Evolutionary conservation across 2,888 invertebrate genomes (phyloP).

Genomic region (Dasypolia templi): DNA sequence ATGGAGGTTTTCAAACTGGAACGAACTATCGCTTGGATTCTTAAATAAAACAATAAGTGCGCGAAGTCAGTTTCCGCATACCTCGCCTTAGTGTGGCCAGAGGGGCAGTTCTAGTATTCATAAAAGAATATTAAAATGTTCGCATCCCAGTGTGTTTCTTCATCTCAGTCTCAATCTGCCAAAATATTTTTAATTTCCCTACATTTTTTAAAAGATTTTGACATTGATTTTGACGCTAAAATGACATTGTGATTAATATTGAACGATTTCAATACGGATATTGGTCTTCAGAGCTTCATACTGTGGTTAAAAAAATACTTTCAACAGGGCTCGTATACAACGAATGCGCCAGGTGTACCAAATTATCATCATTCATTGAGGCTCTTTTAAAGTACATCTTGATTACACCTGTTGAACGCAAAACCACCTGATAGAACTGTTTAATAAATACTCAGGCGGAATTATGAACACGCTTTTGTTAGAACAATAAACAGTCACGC

Average conservation of each 20-base stretch:
- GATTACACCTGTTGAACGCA: constrained; percentile 43
- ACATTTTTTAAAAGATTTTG: too few species aligned
- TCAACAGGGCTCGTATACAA: neutral
- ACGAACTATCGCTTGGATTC: too few species aligned
- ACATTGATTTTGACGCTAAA: too few species aligned
- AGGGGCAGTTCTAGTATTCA: too few species aligned
- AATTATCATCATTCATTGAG: neutral
- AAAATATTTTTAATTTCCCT: too few species aligned
- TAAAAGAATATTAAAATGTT: too few species aligned
- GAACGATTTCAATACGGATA: neutral
- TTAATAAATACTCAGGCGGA: constrained; percentile 12
- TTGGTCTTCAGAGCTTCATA: neutral
- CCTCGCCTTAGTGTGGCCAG: too few species aligned
- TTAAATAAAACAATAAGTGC: too few species aligned
- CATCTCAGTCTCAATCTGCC: too few species aligned
- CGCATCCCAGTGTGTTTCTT: too few species aligned
- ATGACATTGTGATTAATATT: neutral
- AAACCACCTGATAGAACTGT: constrained; percentile 14
- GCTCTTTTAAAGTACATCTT: constrained; percentile 25
- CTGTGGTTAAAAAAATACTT: neutral
- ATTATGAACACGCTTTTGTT: neutral
- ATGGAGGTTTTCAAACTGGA: neutral
- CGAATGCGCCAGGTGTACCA: neutral
- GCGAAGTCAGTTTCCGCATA: too few species aligned
- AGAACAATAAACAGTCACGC: neutral